These are phyloP conservation scores for Germaria angustata DNA, from an alignment of 2,888 invertebrate species.

Conservation along the genomic window DNA sequence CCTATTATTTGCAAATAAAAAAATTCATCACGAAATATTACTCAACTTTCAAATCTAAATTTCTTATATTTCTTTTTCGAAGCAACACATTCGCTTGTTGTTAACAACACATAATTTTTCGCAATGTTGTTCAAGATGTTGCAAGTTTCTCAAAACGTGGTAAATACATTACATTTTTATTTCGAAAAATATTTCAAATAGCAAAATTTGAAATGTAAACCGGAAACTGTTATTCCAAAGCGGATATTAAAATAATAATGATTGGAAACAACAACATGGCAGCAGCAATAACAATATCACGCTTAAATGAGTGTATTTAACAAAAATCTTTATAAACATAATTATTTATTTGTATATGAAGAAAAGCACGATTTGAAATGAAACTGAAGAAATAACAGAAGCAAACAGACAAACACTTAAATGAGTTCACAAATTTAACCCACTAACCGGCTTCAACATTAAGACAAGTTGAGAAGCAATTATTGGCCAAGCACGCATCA, in stretches of 20 bases:
- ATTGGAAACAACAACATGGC: background rate
- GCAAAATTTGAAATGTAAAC: constrained; percentile 23
- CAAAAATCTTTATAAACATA: constrained; percentile 24
- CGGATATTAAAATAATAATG: constrained; percentile 45
- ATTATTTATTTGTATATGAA: background rate
- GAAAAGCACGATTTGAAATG: background rate
- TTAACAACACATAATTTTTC: background rate
- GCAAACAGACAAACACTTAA: constrained; percentile 24
- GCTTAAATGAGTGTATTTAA: background rate
- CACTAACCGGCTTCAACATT: constrained; percentile 53
- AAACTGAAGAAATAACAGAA: background rate
- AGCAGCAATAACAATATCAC: background rate
- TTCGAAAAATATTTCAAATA: background rate
- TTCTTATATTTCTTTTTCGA: no score
- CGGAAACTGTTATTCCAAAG: constrained; percentile 36
- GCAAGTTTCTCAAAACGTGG: background rate
- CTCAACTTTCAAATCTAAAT: no score
- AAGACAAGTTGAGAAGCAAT: constrained; percentile 19
- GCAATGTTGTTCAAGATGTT: background rate
- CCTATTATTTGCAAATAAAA: no score
- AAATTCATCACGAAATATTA: no score
- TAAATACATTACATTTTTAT: background rate
- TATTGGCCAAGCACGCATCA: constrained; percentile 46
- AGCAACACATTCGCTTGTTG: background rate
- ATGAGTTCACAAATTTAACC: constrained; percentile 56